These are phyloP conservation scores for Sarcophaga subvicina DNA, from an alignment of 2,888 invertebrate genomes.

Conservation along the genomic window DNA sequence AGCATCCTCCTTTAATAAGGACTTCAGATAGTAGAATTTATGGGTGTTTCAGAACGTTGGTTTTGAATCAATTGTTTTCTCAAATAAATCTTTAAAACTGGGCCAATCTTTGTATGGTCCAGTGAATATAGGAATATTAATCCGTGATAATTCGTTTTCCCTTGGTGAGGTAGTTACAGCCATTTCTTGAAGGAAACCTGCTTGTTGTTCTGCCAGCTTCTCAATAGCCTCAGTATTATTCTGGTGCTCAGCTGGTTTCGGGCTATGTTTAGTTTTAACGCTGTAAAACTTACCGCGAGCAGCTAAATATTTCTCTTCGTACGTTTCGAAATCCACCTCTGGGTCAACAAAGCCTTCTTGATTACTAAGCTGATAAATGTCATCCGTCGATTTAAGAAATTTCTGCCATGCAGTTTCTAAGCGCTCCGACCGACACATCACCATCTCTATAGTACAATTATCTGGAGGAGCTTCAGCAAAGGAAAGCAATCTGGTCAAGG, in stretches of 20 bases:
- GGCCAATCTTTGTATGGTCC: constrained; percentile 67
- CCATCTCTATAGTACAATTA: constrained; percentile 32
- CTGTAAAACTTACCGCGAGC: constrained; percentile 32
- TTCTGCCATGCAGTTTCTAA: constrained; percentile 40
- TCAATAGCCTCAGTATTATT: neutral
- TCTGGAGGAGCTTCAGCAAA: constrained; percentile 30
- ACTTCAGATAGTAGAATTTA: too few species aligned
- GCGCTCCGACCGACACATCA: constrained; percentile 29
- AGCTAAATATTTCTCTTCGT: constrained; percentile 44
- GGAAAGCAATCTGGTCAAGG: constrained; percentile 9
- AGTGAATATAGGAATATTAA: constrained; percentile 52
- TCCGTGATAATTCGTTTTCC: constrained; percentile 55
- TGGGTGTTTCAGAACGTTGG: constrained; percentile 46
- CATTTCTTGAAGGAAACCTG: constrained; percentile 15
- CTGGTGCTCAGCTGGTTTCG: neutral
- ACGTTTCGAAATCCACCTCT: constrained; percentile 20
- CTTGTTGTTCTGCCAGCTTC: constrained; percentile 38
- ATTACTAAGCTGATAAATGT: constrained; percentile 5
- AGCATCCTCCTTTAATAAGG: too few species aligned
- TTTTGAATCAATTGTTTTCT: constrained; percentile 53
- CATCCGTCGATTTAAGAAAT: constrained; percentile 31
- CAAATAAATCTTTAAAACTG: constrained; percentile 61
- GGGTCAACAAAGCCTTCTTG: constrained; percentile 30
- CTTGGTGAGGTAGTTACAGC: neutral
- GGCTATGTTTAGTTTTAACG: neutral